Conservation (phyloP, 1,140 invertebrate genomes). For the Lepidotrigona ventralis region DNA sequence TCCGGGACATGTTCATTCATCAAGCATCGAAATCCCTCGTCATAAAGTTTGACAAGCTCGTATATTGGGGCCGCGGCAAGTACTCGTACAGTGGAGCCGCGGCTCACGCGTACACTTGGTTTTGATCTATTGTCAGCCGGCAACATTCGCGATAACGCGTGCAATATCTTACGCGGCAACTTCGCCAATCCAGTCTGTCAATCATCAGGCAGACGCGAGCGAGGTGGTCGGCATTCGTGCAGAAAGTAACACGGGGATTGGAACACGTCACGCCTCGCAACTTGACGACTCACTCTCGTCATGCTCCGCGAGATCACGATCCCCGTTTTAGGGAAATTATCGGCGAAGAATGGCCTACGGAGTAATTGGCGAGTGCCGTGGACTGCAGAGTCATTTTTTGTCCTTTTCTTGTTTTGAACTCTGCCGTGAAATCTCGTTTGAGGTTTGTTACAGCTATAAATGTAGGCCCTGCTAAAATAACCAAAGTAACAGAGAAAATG, state of each 20-base stretch:
- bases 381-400: too few relatives aligned
- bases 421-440: too few relatives aligned
- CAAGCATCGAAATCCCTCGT: conserved; percentile 67
- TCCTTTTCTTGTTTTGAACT: too few relatives aligned
- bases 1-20: conserved; percentile 61
- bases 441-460: too few relatives aligned
- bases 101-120: conserved; percentile 44
- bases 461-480: too few relatives aligned
- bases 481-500: too few relatives aligned
- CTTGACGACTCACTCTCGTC: conserved; percentile 35
- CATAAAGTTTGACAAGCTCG: conserved; percentile 67
- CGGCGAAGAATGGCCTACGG: fast-evolving
- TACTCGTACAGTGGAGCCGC: conserved; percentile 26
- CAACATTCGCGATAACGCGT: conserved; percentile 63
- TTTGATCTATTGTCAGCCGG: conserved; percentile 67
- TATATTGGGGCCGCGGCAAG: conserved; percentile 64
- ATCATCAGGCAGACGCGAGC: conserved; percentile 28
- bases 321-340: neutral
- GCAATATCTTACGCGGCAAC: conserved; percentile 67
- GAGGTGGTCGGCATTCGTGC: neutral
- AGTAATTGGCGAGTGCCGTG: neutral
- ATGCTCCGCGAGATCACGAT: neutral
- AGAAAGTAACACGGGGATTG: conserved; percentile 25
- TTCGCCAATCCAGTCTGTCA: conserved; percentile 61
- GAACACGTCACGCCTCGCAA: conserved; percentile 34